Conservation (phyloP, 2,888 invertebrate genomes). For the Julus scanicus region DNA sequence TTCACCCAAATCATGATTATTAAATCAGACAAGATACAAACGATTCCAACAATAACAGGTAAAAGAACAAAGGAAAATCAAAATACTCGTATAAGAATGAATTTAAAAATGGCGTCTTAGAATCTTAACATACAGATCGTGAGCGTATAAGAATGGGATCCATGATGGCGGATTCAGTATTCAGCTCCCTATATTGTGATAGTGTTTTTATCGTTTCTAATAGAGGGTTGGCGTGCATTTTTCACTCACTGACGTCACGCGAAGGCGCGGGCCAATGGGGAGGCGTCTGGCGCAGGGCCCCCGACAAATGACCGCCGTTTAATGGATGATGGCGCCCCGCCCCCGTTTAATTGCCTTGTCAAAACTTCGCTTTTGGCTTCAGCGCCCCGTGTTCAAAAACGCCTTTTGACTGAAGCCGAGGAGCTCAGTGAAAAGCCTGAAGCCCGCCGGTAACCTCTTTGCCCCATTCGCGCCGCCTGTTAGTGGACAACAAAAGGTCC, state of each 20-base stretch:
- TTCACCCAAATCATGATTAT: too few species aligned
- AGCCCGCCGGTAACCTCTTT: background rate
- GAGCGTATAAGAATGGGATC: background rate
- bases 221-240: background rate
- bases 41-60: too few species aligned
- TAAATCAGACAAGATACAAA: too few species aligned
- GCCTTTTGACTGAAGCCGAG: background rate
- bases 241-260: background rate
- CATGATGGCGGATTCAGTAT: background rate
- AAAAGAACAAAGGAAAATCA: too few species aligned
- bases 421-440: background rate
- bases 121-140: too few species aligned
- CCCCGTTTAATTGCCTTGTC: slow-evolving; percentile 53
- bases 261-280: background rate
- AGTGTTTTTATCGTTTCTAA: background rate
- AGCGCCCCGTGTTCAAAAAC: background rate
- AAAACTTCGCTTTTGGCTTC: background rate
- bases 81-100: background rate
- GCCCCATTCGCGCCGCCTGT: background rate
- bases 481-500: background rate
- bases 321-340: slow-evolving; percentile 53
- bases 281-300: background rate
- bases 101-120: background rate
- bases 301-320: slow-evolving; percentile 47
- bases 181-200: background rate